Conservation (phyloP, 2,888 invertebrate species). For the Dicranocentrus wangi region DNA sequence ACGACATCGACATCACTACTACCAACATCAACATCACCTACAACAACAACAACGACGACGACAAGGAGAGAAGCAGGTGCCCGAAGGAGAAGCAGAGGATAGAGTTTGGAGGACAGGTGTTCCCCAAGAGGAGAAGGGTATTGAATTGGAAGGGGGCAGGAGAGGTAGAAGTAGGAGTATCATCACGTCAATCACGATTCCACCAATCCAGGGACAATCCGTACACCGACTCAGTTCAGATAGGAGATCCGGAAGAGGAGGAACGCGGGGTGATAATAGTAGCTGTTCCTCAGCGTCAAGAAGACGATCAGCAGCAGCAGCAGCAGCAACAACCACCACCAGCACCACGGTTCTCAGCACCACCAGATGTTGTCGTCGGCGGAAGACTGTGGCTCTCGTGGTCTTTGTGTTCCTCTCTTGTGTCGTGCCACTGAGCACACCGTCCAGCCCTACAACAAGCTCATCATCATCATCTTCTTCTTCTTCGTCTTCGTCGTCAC, state of each 20-base stretch:
- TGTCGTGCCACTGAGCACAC: constrained; percentile 59
- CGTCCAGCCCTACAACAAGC: constrained; percentile 39
- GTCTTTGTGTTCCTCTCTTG: constrained; percentile 47
- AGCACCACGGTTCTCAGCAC: constrained; percentile 4
- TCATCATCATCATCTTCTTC: constrained; percentile 39
- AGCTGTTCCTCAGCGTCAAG: no score
- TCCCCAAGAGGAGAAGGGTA: no score
- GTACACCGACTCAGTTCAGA: background rate
- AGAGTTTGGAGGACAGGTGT: background rate
- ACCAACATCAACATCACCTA: constrained; percentile 8
- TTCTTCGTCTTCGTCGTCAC: background rate
- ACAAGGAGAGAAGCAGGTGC: background rate
- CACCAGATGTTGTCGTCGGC: constrained; percentile 22
- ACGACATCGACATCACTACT: background rate
- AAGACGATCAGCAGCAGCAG: no score
- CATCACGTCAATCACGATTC: background rate
- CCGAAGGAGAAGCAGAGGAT: background rate
- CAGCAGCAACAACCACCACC: background rate
- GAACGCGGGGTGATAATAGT: no score
- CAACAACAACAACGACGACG: background rate
- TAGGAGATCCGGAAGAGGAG: no score
- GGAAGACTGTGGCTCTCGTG: constrained; percentile 13
- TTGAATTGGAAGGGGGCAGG: no score
- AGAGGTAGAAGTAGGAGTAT: background rate
- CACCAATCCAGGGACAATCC: background rate